Conservation (phyloP, 1,140 invertebrate species). For the Eriosoma lanigerum region DNA sequence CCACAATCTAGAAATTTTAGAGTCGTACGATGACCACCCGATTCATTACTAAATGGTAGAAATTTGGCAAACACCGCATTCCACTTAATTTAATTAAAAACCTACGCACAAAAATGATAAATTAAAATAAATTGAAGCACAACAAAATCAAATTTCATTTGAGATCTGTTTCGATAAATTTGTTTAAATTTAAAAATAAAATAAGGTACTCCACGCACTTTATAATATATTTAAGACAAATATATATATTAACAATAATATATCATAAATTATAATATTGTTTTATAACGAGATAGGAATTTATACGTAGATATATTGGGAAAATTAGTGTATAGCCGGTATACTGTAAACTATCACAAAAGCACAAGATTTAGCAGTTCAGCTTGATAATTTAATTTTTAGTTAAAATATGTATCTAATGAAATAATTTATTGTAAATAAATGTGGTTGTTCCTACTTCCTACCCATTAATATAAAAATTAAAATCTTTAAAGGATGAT, state of each 20-base stretch:
- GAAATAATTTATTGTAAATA: slow-evolving; percentile 27
- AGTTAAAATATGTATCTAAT: not conserved
- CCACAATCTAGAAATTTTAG: not conserved
- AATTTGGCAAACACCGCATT: slow-evolving; percentile 43
- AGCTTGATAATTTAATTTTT: not conserved
- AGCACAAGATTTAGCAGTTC: not conserved
- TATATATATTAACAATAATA: too few relatives aligned
- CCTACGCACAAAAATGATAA: slow-evolving; percentile 27
- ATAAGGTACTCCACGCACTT: not conserved
- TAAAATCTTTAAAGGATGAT: slow-evolving; percentile 1
- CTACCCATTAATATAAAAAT: slow-evolving; percentile 15
- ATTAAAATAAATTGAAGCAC: slow-evolving; percentile 15
- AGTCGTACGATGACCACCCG: not conserved
- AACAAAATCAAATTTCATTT: not conserved
- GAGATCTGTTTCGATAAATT: slow-evolving; percentile 1
- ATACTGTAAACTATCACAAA: not conserved
- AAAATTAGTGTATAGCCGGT: not conserved
- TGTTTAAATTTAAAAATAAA: slow-evolving; percentile 1
- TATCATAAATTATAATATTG: not conserved
- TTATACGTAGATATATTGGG: not conserved
- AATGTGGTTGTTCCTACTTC: slow-evolving; percentile 44
- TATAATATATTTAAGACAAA: too few relatives aligned
- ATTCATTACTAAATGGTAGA: slow-evolving; percentile 29
- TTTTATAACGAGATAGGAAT: not conserved
- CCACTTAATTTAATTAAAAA: not conserved